Base-by-base conservation (phyloP, 2,113 vertebrate genomes). In the Gambusia affinis region DNA sequence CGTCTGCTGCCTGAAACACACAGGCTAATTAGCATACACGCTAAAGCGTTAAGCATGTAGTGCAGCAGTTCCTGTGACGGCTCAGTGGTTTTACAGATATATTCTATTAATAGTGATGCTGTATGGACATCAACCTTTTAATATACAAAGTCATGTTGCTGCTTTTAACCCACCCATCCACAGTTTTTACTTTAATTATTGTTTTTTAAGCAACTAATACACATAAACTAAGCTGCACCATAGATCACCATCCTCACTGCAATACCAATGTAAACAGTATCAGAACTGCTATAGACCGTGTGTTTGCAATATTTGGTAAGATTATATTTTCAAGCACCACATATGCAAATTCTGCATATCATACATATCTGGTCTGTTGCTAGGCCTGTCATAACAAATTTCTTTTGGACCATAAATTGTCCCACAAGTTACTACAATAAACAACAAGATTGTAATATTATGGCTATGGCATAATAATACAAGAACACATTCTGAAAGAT, bases 1-100 rank as follows among this genome's bases (percentile, higher is more conserved):
- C 98, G 77, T 99, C 98, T 54, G 96, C 98, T 95, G 97, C 98
- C 98, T 90, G 81, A 37, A 71, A 87, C 14, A 75, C 27, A 69
- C n/a, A 79, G 19, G 73, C 8, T 70, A 47, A 37, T 1, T 64
- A 39, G 8, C n/a, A 29, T 11, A 15, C 33, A 44, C 70, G 72
- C 4, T 19, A 19, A 65, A 8, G 60, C 47, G 22, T 1, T 24
- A 31, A 51, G 22, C 24, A 57, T 24, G 51, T 17, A 47, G 44
- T 57, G 51, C 51, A 10, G 51, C 22, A n/a, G 51, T 54, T 54
- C 39, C 4, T 19, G 44, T 4, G 44, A 19, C 17, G 4, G 19
- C 4, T 47, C 44, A 47, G 39, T 42, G 12, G 12, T 42, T 42
- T 42, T 42, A 15, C 47, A 54, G 1, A 6, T 54, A 6, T 8